phyloP scores from a whole-genome alignment of 2,888 invertebrate genomes.

The Amphipoea oculea region DNA sequence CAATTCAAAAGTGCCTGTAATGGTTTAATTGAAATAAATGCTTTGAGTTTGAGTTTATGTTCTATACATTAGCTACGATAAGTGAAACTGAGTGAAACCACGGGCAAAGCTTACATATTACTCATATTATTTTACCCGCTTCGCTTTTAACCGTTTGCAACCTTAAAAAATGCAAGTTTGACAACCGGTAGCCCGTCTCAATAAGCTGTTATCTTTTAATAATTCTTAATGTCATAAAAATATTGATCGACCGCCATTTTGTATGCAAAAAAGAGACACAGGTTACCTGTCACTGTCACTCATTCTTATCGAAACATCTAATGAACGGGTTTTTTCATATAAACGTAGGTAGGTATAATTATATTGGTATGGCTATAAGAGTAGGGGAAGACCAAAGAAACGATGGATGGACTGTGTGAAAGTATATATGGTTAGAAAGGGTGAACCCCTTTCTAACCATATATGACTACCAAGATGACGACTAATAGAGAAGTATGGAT shows the following conservation, averaged over 20 bases:
- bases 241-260: slow-evolving; percentile 60
- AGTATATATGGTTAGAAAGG: background rate
- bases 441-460: too few species aligned
- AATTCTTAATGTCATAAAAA: slow-evolving; percentile 57
- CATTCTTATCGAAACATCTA: slow-evolving; percentile 41
- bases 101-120: background rate
- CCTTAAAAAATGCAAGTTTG: background rate
- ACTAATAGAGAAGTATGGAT: too few species aligned
- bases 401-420: background rate
- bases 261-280: slow-evolving; percentile 48
- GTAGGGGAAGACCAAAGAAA: background rate
- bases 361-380: background rate
- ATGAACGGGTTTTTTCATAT: slow-evolving; percentile 27
- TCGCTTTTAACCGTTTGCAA: background rate
- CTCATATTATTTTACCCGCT: background rate
- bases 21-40: too few species aligned
- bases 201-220: slow-evolving; percentile 22
- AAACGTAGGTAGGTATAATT: background rate
- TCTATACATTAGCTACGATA: background rate
- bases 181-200: slow-evolving; percentile 34
- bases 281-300: slow-evolving; percentile 44
- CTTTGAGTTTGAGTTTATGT: too few species aligned
- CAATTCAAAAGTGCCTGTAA: too few species aligned
- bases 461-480: too few species aligned
- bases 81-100: background rate